Percentiles rank a stretch among this genome's conserved stretches.
Conservation (phyloP, 1,140 invertebrate genomes). For the Chionoecetes opilio region DNA sequence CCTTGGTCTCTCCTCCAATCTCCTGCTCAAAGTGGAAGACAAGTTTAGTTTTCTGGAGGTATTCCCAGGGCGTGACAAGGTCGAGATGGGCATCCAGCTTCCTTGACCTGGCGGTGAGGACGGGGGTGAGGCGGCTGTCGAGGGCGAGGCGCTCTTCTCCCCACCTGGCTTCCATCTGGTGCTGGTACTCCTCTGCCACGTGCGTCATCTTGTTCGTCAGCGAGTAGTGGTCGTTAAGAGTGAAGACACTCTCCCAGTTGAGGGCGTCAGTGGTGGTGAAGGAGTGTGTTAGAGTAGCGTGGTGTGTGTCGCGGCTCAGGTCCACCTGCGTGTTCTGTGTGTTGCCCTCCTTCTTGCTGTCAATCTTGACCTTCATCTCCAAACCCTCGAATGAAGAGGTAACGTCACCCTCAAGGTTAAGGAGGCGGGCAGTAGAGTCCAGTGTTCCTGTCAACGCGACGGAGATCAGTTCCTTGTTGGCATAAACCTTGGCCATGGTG, state of each 20-base stretch:
- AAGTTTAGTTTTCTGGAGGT: slow-evolving; percentile 31
- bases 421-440: background rate
- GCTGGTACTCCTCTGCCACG: background rate
- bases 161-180: slow-evolving; percentile 16
- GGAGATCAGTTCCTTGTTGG: slow-evolving; percentile 56
- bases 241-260: slow-evolving; percentile 67
- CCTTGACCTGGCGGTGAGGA: slow-evolving; percentile 8
- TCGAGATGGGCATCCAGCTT: slow-evolving; percentile 50
- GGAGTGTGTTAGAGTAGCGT: slow-evolving; percentile 37
- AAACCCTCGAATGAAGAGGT: slow-evolving; percentile 58
- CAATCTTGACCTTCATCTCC: slow-evolving; percentile 64
- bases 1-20: slow-evolving; percentile 13
- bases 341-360: slow-evolving; percentile 49
- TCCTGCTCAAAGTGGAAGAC: slow-evolving; percentile 52
- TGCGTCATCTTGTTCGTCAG: slow-evolving; percentile 55
- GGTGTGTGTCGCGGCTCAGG: background rate
- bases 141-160: background rate
- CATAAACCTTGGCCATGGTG: slow-evolving; percentile 12
- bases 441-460: slow-evolving; percentile 51
- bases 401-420: slow-evolving; percentile 50
- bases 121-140: background rate
- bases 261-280: slow-evolving; percentile 49
- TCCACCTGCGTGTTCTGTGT: slow-evolving; percentile 41
- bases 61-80: slow-evolving; percentile 43
- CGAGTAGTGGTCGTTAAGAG: slow-evolving; percentile 36